Evolutionary conservation across 1,140 invertebrate genomes (phyloP), one percentile per base, ranked within the genome.

Genomic region (Eurosta solidaginis): DNA sequence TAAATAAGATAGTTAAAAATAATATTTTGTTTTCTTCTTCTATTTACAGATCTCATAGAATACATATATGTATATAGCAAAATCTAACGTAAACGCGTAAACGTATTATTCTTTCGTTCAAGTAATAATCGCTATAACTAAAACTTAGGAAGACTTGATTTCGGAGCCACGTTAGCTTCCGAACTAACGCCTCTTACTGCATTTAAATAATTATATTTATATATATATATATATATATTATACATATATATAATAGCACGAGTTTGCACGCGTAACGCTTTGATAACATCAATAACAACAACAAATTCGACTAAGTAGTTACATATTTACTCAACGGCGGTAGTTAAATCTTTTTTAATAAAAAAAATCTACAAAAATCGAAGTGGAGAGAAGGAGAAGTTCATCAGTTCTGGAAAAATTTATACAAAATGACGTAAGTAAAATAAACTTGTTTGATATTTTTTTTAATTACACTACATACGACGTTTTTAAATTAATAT

Each of bases 371-470:
- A 40, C 14, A 68, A 10, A n/a, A n/a, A n/a, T n/a, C n/a, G 12
- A 63, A 68, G 6, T n/a, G 40, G 36, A 22, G 12, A 29, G 59
- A 10, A 68, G n/a, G n/a, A n/a, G 33, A 17, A 2, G 17, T 68
- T 40, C 59, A 68, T 20, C 59, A 68, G 59, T 40, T 22, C 40
- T 40, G 36, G 36, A 68, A 25, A 54, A 68, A 68, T 59, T 59
- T 68, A 68, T n/a, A 68, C 59, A 68, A 68, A 68, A 68, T 68
- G 59, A 40, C 33, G 59, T 68, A 68, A 68, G 59, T 68, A 68
- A 5, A 4, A 10, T 1, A 36, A 36, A 59, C 7, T 17, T 5
- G 33, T 59, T 59, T 25, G 10, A 36, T 14, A 29, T 59, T 36
- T 29, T 33, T 17, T 3, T 59, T 6, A 33, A 33, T 59, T n/a